phyloP scores from a whole-genome alignment of 2,113 vertebrate species.

The Megaleporinus macrocephalus region DNA sequence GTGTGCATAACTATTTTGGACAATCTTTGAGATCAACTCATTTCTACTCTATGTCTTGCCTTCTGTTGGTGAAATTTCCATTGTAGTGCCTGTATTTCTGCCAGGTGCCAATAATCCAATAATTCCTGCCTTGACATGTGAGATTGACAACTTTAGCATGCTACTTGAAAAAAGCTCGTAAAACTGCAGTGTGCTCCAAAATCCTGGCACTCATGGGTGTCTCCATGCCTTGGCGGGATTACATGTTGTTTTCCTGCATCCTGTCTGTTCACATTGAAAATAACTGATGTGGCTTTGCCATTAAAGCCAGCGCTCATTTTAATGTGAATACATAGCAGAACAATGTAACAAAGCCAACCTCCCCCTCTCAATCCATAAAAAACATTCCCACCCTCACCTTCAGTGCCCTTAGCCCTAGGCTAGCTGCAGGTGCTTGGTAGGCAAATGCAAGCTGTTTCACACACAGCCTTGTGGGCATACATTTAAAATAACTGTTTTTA shows the following conservation, averaged over 20 bases:
- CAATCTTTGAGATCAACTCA: background rate
- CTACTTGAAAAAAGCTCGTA: background rate
- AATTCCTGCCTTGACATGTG: background rate
- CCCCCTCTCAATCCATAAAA: background rate
- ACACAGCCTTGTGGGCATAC: background rate
- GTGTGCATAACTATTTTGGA: background rate
- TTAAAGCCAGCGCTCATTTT: background rate
- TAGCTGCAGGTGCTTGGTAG: background rate
- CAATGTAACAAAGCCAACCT: background rate
- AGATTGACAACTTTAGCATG: background rate
- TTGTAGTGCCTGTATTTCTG: background rate
- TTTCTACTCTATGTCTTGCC: background rate
- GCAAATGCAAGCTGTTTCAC: background rate
- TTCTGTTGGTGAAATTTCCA: background rate
- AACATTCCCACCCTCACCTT: background rate
- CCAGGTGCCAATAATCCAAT: background rate
- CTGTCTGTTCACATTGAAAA: conserved; percentile 56
- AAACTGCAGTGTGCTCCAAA: background rate
- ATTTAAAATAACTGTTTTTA: background rate
- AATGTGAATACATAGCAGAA: background rate
- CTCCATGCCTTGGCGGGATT: conserved; percentile 55
- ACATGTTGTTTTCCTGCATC: conserved; percentile 68
- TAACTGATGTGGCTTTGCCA: background rate
- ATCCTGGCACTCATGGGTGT: conserved; percentile 39
- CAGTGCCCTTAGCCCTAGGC: background rate